Conservation (phyloP, 2,888 invertebrate species). For the Hemaris fuciformis region DNA sequence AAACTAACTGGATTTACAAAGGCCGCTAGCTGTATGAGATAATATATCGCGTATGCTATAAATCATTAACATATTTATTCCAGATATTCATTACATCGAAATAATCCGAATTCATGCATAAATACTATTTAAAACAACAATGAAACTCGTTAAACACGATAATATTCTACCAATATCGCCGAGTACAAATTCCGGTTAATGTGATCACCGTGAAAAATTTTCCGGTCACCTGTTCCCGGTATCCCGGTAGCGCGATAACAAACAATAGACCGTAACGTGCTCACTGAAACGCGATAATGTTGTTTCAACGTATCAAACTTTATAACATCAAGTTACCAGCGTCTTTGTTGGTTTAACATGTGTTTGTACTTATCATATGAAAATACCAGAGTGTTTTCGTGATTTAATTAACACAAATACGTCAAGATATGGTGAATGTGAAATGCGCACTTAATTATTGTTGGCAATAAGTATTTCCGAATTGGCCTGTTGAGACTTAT, state of each 20-base stretch:
- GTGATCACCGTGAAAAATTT: conserved; percentile 5
- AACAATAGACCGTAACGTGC: background rate
- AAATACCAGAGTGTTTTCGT: background rate
- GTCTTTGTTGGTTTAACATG: background rate
- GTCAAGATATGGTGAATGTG: too few relatives aligned
- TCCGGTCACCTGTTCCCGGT: conserved; percentile 3
- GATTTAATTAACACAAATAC: too few relatives aligned
- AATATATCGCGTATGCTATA: too few relatives aligned
- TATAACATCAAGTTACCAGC: background rate
- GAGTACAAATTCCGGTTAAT: background rate
- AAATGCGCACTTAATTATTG: too few relatives aligned
- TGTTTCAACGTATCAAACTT: background rate
- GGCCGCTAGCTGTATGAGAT: too few relatives aligned
- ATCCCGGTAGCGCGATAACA: background rate
- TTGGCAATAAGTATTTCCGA: too few relatives aligned
- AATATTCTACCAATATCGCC: background rate
- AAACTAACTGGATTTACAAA: too few relatives aligned
- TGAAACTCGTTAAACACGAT: background rate
- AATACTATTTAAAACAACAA: background rate
- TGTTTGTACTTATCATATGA: background rate
- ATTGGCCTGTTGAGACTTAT: too few relatives aligned
- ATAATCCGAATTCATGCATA: background rate
- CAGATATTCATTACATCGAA: background rate
- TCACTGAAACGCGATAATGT: conserved; percentile 5
- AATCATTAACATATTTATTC: too few relatives aligned